Percentiles rank a stretch among this genome's conserved stretches.
These are phyloP conservation scores for Pseudomyrmex sp. DNA, from an alignment of 1,140 invertebrate genomes.

Conservation along the genomic window DNA sequence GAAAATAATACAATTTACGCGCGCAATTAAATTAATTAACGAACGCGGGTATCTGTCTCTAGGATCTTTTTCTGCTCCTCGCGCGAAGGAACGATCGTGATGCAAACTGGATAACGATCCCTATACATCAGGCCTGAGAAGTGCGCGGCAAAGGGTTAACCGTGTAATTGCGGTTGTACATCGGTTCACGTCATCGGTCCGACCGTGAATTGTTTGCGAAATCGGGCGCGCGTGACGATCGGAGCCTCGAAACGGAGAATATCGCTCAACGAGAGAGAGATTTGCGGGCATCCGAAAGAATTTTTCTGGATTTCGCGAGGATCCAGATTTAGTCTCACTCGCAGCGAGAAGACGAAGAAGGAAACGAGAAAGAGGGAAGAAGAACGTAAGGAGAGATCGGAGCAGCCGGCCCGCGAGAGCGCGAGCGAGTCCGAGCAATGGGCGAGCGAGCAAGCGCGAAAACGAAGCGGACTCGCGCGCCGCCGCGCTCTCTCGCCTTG, in stretches of 20 bases:
- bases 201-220: constrained; percentile 38
- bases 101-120: not conserved
- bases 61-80: not conserved
- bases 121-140: too few species aligned
- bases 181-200: constrained; percentile 42
- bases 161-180: constrained; percentile 3
- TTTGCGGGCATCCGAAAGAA: constrained; percentile 58
- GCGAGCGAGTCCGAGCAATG: constrained; percentile 2
- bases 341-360: constrained; percentile 2
- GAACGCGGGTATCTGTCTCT: not conserved
- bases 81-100: not conserved
- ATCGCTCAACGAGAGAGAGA: constrained; percentile 40
- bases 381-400: not conserved
- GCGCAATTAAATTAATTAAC: constrained; percentile 29
- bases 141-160: constrained; percentile 11
- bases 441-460: not conserved
- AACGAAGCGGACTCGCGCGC: not conserved
- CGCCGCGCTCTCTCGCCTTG: too few species aligned
- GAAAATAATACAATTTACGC: not conserved
- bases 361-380: not conserved
- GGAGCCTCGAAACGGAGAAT: constrained; percentile 21
- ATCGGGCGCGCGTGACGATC: constrained; percentile 22
- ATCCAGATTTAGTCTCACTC: constrained; percentile 69
- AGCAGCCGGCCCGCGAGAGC: not conserved
- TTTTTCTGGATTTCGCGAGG: constrained; percentile 53